These are phyloP conservation scores for Pegoplata infirma DNA, from an alignment of 2,888 invertebrate species.

Conservation along the genomic window DNA sequence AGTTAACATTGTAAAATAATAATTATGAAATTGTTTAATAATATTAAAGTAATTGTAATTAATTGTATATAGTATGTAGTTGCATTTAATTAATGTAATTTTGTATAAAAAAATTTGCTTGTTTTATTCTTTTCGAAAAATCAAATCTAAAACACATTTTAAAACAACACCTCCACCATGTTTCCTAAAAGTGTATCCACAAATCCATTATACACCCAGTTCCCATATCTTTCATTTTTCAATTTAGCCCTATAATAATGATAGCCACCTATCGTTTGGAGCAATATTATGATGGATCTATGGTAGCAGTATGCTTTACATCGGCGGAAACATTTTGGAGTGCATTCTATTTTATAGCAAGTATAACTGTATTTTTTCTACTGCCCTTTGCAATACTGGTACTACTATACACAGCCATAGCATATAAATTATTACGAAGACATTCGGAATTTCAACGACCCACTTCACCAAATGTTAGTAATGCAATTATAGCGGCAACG, in stretches of 20 bases:
- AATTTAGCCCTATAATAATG: slow-evolving; percentile 88
- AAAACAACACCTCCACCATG: too few species aligned
- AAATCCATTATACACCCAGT: too few species aligned
- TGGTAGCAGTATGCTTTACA: slow-evolving; percentile 88
- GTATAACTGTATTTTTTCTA: slow-evolving; percentile 90
- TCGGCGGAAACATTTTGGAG: slow-evolving; percentile 88
- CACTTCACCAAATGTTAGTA: slow-evolving; percentile 43
- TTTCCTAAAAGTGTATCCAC: too few species aligned
- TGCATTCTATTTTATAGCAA: slow-evolving; percentile 87
- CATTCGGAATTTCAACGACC: slow-evolving; percentile 65
- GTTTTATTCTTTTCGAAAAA: too few species aligned
- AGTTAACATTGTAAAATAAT: too few species aligned
- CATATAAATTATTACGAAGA: slow-evolving; percentile 87
- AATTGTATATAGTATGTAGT: too few species aligned
- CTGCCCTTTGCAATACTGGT: slow-evolving; percentile 89
- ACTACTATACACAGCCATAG: slow-evolving; percentile 90
- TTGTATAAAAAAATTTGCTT: too few species aligned
- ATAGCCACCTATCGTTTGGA: slow-evolving; percentile 88
- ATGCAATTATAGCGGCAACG: slow-evolving; percentile 41
- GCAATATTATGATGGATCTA: slow-evolving; percentile 84
- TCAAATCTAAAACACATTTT: not conserved
- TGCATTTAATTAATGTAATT: too few species aligned
- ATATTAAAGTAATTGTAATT: too few species aligned
- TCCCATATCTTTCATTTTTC: too few species aligned
- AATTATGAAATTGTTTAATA: too few species aligned